Conservation (phyloP, 2,888 invertebrate genomes). For the Limenitis camilla region DNA sequence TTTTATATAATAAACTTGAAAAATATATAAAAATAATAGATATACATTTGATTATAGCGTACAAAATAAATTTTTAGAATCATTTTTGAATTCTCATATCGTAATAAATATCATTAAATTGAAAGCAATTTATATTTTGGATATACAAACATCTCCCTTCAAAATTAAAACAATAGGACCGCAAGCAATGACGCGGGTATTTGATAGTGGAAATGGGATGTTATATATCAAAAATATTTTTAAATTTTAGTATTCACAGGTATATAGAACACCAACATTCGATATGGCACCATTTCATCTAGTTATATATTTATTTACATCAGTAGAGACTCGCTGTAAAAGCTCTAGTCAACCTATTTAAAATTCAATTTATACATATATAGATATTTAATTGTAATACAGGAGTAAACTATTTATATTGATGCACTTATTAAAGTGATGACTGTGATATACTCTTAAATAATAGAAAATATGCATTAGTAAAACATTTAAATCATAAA, state of each 20-base stretch:
- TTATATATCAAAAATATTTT: slow-evolving; percentile 11
- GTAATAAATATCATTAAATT: slow-evolving; percentile 1
- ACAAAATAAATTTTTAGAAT: neutral
- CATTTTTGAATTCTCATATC: neutral
- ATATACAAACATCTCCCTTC: neutral
- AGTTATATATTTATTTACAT: slow-evolving; percentile 22
- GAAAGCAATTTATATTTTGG: neutral
- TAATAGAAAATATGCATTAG: slow-evolving; percentile 60
- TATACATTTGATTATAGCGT: neutral
- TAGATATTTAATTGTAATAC: slow-evolving; percentile 28
- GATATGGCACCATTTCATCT: slow-evolving; percentile 36
- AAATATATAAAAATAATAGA: neutral
- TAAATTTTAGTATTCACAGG: slow-evolving; percentile 17
- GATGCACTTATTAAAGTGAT: slow-evolving; percentile 70
- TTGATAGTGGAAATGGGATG: slow-evolving; percentile 1
- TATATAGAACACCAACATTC: slow-evolving; percentile 25
- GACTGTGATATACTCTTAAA: slow-evolving; percentile 73
- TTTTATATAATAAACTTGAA: neutral
- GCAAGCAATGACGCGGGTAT: neutral
- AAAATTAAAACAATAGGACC: neutral
- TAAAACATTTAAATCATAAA: slow-evolving; percentile 38
- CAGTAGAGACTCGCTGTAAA: slow-evolving; percentile 17
- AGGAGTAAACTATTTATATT: slow-evolving; percentile 44
- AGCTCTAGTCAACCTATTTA: slow-evolving; percentile 26
- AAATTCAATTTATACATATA: slow-evolving; percentile 27